Conservation (phyloP, 1,140 invertebrate species). For the Brachionus asplanchnoidis region DNA sequence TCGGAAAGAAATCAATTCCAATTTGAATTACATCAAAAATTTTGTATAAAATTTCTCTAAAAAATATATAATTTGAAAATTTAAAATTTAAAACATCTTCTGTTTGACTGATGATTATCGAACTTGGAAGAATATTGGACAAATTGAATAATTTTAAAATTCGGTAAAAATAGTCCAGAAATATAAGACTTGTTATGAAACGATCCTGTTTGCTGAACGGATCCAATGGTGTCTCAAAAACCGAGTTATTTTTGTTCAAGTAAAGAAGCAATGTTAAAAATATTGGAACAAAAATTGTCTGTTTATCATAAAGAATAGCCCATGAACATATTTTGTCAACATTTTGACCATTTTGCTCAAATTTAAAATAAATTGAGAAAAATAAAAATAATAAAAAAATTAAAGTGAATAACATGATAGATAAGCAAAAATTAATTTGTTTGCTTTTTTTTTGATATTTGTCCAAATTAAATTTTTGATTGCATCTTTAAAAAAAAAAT, state of each 20-base stretch:
- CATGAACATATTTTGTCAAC: not conserved
- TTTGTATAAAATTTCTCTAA: not conserved
- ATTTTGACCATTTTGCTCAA: not conserved
- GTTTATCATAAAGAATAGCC: not conserved
- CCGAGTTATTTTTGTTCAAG: not conserved
- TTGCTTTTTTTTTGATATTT: not conserved
- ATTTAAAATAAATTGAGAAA: not conserved
- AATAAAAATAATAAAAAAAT: not conserved
- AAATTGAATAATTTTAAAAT: conserved; percentile 26
- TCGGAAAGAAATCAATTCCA: conserved; percentile 12
- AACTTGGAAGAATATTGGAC: not conserved
- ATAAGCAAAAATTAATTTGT: not conserved
- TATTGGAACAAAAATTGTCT: not conserved
- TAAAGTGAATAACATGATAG: not conserved
- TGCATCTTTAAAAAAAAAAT: not conserved
- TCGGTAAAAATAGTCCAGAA: not conserved
- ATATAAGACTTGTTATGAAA: conserved; percentile 19
- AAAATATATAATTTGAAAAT: not conserved
- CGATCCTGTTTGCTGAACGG: conserved; percentile 1
- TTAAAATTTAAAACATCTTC: not conserved
- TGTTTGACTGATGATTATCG: not conserved
- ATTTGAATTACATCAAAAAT: conserved; percentile 17
- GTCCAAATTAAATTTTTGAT: not conserved
- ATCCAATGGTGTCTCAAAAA: not conserved
- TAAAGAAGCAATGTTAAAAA: not conserved